Evolutionary conservation across 2,888 invertebrate species (phyloP), one percentile per base, ranked within the genome.

Genomic region (Melanophora roralis): DNA sequence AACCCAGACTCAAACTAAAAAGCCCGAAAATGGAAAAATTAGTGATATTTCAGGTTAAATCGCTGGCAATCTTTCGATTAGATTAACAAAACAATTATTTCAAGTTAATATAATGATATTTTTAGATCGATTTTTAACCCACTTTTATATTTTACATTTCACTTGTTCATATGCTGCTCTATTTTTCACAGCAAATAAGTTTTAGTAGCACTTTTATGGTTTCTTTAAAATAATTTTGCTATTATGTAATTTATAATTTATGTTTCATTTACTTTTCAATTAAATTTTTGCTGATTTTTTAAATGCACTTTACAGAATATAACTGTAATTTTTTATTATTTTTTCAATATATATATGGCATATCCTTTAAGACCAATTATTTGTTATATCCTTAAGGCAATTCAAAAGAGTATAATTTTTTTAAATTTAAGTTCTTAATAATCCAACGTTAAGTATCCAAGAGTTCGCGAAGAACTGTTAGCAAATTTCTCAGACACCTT

Each of bases 401-500:
- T 27, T 62, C 14, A 19, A 69, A 11, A n/a, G 49, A 32, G 36
- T 51, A 19, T 53, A 47, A 55, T 36, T 64, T 45, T 47, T 23
- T 0, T 62, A 38, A 36, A 71, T 11, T 9, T 32, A 36, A 60
- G 47, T 38, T 64, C 43, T n/a, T n/a, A n/a, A n/a, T n/a, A 12
- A 65, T 67, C 83, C 85, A 85, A 51, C 88, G 89, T 87, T 84
- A 78, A 81, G 83, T 74, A 85, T 85, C 79, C 86, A 85, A 88
- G 85, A 87, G 86, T 85, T 85, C 86, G 86, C 86, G 85, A 83
- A 84, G 84, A 87, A 89, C 89, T 89, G 86, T 71, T 67, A 67
- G 55, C 79, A 84, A 83, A 68, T 81, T 74, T 71, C 72, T 73
- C 78, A 75, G 76, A 68, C 83, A 68, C 65, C 79, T 67, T 75